Evolutionary conservation across 2,113 vertebrate genomes (phyloP).

Genomic region (Percina caprodes): DNA sequence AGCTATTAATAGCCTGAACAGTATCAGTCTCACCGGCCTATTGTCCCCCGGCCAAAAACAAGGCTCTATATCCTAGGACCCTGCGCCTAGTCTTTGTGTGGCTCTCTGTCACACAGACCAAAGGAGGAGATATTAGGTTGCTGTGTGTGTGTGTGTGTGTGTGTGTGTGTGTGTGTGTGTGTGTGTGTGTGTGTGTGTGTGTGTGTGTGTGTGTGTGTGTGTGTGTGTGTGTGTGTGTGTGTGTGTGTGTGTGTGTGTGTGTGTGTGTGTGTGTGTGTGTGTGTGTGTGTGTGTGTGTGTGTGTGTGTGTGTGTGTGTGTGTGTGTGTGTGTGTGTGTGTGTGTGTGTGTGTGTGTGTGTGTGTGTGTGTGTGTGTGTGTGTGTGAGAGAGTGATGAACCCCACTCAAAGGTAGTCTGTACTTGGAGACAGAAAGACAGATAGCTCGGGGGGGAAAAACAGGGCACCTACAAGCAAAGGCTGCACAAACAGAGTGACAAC

Average conservation of each 20-base stretch:
- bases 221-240: too few species aligned
- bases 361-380: background rate
- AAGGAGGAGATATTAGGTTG: conserved; percentile 46
- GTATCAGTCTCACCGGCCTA: conserved; percentile 47
- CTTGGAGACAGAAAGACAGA: conserved; percentile 37
- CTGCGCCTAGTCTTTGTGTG: conserved; percentile 50
- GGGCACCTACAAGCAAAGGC: background rate
- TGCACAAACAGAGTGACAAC: background rate
- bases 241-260: background rate
- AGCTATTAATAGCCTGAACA: conserved; percentile 63
- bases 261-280: too few species aligned
- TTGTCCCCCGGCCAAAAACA: conserved; percentile 55
- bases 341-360: conserved; percentile 6
- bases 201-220: too few species aligned
- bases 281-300: conserved; percentile 10
- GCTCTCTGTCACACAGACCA: conserved; percentile 11
- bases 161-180: conserved; percentile 1
- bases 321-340: too few species aligned
- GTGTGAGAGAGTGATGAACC: conserved; percentile 13
- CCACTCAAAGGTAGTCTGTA: conserved; percentile 20
- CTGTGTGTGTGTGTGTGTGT: conserved; percentile 17
- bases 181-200: background rate
- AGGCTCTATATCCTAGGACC: conserved; percentile 54
- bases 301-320: conserved; percentile 6
- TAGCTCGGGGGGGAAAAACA: conserved; percentile 14